Percentiles rank a stretch among this genome's conserved stretches.
phyloP scores from a whole-genome alignment of 2,888 invertebrate genomes.

The Tinea pellionella region DNA sequence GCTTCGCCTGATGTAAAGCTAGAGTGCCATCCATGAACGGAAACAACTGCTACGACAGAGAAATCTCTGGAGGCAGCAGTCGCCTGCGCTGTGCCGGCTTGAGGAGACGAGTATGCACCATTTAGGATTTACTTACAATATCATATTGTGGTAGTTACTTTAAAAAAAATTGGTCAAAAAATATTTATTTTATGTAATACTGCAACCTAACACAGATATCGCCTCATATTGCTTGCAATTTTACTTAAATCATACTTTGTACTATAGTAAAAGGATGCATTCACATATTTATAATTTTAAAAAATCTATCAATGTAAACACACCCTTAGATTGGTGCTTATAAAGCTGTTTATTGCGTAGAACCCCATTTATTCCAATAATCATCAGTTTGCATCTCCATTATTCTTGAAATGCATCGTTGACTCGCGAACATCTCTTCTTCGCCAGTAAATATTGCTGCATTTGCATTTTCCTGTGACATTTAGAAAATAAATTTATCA shows the following conservation, averaged over 20 bases:
- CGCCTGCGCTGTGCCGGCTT: no score
- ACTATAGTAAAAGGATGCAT: no score
- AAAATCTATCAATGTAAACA: no score
- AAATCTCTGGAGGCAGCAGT: no score
- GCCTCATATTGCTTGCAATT: not conserved
- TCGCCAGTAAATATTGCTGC: constrained; percentile 97
- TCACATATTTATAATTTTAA: no score
- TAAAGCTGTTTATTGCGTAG: not conserved
- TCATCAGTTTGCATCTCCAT: constrained; percentile 96
- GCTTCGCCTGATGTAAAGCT: no score
- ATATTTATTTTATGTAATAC: constrained; percentile 1
- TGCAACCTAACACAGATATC: not conserved
- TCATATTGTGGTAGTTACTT: not conserved
- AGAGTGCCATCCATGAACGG: no score
- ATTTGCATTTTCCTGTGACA: constrained; percentile 75
- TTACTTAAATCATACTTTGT: no score
- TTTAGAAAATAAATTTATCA: no score
- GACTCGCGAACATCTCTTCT: constrained; percentile 97
- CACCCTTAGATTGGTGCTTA: not conserved
- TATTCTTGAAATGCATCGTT: constrained; percentile 91
- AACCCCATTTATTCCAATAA: constrained; percentile 91
- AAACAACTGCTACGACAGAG: no score
- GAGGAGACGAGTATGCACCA: no score
- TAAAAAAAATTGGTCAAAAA: not conserved
- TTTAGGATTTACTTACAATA: not conserved